phyloP scores from a whole-genome alignment of 2,113 vertebrate species.

The Mystacornis crossleyi region DNA sequence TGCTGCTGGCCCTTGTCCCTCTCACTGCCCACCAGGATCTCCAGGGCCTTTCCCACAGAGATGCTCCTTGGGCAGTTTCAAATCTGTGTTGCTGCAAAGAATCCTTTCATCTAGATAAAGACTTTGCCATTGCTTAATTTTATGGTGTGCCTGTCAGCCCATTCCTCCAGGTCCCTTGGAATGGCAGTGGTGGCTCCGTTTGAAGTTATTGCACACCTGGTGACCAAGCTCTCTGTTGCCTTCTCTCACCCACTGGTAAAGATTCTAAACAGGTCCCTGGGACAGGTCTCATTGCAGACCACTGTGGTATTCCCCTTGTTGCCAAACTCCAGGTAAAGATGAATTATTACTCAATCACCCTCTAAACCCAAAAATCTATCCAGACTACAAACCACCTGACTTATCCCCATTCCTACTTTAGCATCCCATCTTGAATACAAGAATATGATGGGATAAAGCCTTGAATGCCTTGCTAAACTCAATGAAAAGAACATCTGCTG shows the following conservation, averaged over 20 bases:
- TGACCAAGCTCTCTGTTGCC: not conserved
- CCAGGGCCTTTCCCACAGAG: not conserved
- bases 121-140: not conserved
- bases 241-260: not conserved
- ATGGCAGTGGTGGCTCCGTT: not conserved
- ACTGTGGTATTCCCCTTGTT: not conserved
- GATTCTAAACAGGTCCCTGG: not conserved
- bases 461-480: not conserved
- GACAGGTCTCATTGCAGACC: not conserved
- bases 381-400: not conserved
- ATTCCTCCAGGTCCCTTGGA: not conserved
- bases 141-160: not conserved
- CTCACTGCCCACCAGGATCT: not conserved
- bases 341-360: not conserved
- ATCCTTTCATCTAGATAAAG: not conserved
- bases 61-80: not conserved
- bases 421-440: not conserved
- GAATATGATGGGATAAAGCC: not conserved
- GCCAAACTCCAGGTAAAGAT: not conserved
- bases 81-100: not conserved
- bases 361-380: not conserved
- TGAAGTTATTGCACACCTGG: not conserved
- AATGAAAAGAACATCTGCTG: not conserved
- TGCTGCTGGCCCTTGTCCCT: not conserved
- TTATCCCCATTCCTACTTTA: not conserved